phyloP scores from a whole-genome alignment of 2,113 vertebrate species.

The Zootoca vivipara region DNA sequence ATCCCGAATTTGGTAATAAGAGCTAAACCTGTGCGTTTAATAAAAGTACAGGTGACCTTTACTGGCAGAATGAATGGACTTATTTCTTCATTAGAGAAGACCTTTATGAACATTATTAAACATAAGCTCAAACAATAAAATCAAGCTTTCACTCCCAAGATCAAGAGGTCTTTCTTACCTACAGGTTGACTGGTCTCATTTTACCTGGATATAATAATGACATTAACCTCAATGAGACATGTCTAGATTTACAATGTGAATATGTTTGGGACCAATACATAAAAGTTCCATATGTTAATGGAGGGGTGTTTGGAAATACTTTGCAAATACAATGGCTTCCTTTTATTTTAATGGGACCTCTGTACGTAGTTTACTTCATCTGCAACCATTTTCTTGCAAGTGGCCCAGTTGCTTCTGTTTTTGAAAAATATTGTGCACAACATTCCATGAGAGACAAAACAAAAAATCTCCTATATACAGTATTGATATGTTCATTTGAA shows the following conservation, averaged over 20 bases:
- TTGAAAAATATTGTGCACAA: too few relatives aligned
- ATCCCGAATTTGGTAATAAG: slow-evolving; percentile 37
- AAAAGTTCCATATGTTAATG: not conserved
- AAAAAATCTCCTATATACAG: too few relatives aligned
- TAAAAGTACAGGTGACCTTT: slow-evolving; percentile 34
- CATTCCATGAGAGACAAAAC: too few relatives aligned
- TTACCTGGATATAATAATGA: not conserved
- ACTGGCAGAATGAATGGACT: slow-evolving; percentile 27
- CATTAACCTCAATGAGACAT: not conserved
- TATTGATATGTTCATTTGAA: too few relatives aligned
- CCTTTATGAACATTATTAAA: slow-evolving; percentile 24
- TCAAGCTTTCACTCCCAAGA: not conserved
- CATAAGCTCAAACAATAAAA: slow-evolving; percentile 10
- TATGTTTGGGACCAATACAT: not conserved
- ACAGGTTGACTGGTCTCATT: slow-evolving; percentile 14
- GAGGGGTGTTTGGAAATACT: not conserved
- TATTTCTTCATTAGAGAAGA: not conserved
- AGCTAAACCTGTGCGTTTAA: slow-evolving; percentile 46
- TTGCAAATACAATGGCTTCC: not conserved
- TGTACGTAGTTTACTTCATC: not conserved
- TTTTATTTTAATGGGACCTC: not conserved
- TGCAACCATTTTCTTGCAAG: not conserved
- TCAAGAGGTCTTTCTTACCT: not conserved
- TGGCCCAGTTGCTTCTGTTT: too few relatives aligned
- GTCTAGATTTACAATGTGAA: not conserved